A percentile compares a stretch with the other conserved stretches of the same genome.
These are phyloP conservation scores for Drosophila dunni DNA, from an alignment of 1,140 invertebrate species.

Conservation along the genomic window DNA sequence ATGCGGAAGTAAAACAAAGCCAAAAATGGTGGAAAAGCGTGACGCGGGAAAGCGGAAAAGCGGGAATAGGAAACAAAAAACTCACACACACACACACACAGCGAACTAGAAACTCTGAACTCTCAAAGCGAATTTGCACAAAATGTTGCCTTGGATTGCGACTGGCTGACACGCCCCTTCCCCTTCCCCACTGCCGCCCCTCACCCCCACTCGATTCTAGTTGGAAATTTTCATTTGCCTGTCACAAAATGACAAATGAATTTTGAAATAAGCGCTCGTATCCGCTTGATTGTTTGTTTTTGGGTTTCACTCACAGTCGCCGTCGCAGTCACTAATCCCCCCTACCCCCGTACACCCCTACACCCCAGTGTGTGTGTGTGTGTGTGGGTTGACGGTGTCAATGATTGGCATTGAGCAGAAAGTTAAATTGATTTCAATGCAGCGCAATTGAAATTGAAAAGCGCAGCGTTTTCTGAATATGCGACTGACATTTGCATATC, in stretches of 20 bases:
- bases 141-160: conserved; percentile 40
- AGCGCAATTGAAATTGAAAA: conserved; percentile 79
- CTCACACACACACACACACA: no score
- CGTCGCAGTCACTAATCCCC: conserved; percentile 27
- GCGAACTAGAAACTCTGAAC: no score
- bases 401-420: conserved; percentile 80
- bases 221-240: conserved; percentile 64
- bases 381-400: conserved; percentile 58
- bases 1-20: conserved; percentile 49
- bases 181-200: background rate
- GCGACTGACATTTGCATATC: conserved; percentile 78
- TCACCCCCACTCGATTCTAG: background rate
- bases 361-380: conserved; percentile 29
- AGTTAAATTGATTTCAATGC: conserved; percentile 82
- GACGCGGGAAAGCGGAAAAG: background rate
- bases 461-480: conserved; percentile 72
- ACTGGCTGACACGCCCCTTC: conserved; percentile 33
- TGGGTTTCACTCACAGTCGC: conserved; percentile 46
- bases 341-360: background rate
- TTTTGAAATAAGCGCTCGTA: conserved; percentile 78
- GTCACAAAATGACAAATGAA: conserved; percentile 80
- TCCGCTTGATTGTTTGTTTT: conserved; percentile 73
- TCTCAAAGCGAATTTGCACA: conserved; percentile 38
- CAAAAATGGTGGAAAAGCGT: conserved; percentile 6
- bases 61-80: background rate